phyloP scores from a whole-genome alignment of 2,797 vertebrate genomes.

The Malacoctenus gilli region DNA sequence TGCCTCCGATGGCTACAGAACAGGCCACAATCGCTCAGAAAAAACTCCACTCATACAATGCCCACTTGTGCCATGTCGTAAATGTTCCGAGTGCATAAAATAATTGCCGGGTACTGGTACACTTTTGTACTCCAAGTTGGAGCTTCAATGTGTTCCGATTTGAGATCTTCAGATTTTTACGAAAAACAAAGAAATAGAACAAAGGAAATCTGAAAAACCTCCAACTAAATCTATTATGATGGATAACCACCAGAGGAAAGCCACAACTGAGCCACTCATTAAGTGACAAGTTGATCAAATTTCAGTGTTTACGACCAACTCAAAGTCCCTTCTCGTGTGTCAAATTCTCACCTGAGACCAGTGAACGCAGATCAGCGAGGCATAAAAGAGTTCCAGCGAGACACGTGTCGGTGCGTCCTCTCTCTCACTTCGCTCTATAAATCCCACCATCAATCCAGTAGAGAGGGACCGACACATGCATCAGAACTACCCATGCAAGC shows the following conservation, averaged over 20 bases:
- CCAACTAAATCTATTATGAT: too few species aligned
- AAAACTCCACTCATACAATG: not conserved
- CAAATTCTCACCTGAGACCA: too few species aligned
- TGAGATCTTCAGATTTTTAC: not conserved
- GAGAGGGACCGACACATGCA: conserved; percentile 7
- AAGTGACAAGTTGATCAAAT: too few species aligned
- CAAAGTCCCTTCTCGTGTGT: too few species aligned
- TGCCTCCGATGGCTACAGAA: not conserved
- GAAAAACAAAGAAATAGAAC: too few species aligned
- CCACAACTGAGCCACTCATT: too few species aligned
- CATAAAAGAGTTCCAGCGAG: not conserved
- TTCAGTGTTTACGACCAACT: too few species aligned
- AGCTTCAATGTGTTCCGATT: not conserved
- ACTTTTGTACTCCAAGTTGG: not conserved
- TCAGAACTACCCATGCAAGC: conserved; percentile 18
- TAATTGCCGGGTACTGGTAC: not conserved
- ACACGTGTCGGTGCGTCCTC: not conserved
- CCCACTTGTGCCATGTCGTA: not conserved
- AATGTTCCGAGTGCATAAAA: not conserved
- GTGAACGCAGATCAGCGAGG: not conserved
- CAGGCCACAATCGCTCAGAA: not conserved
- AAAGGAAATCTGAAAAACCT: too few species aligned
- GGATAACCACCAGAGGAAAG: too few species aligned
- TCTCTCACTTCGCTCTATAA: not conserved
- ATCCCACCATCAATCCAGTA: not conserved